Conservation (phyloP, 2,113 vertebrate species). For the Rostratula benghalensis region DNA sequence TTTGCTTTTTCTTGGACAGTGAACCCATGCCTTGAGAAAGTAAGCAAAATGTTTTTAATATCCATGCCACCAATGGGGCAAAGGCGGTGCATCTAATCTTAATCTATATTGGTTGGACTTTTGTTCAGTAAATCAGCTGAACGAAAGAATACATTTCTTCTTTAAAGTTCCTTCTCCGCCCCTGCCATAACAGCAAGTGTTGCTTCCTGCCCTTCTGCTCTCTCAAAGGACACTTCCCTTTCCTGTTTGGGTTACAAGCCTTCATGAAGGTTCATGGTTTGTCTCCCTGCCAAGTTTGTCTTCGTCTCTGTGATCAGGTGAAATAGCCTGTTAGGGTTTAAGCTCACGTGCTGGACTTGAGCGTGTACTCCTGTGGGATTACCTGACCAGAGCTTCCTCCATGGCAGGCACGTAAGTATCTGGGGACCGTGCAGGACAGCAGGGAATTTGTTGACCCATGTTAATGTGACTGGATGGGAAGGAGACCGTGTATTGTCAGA, state of each 20-base stretch:
- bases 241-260: conserved; percentile 67
- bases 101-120: conserved; percentile 30
- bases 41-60: neutral
- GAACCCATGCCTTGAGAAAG: neutral
- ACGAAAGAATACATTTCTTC: conserved; percentile 36
- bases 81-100: neutral
- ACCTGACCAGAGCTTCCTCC: neutral
- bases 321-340: neutral
- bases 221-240: conserved; percentile 63
- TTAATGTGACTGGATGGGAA: neutral
- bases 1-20: conserved; percentile 2
- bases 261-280: conserved; percentile 11
- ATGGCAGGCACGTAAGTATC: conserved; percentile 70
- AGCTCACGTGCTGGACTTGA: neutral
- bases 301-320: conserved; percentile 27
- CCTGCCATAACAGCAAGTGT: neutral
- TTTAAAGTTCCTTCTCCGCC: conserved; percentile 36
- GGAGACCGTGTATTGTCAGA: neutral
- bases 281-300: conserved; percentile 20
- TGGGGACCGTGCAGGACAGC: neutral
- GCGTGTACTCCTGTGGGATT: neutral
- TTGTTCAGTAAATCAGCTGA: neutral
- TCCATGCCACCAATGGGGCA: neutral
- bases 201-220: conserved; percentile 67
- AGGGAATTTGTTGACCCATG: neutral